These are phyloP conservation scores for Euzetes globulus DNA, from an alignment of 2,888 invertebrate species.

Conservation along the genomic window DNA sequence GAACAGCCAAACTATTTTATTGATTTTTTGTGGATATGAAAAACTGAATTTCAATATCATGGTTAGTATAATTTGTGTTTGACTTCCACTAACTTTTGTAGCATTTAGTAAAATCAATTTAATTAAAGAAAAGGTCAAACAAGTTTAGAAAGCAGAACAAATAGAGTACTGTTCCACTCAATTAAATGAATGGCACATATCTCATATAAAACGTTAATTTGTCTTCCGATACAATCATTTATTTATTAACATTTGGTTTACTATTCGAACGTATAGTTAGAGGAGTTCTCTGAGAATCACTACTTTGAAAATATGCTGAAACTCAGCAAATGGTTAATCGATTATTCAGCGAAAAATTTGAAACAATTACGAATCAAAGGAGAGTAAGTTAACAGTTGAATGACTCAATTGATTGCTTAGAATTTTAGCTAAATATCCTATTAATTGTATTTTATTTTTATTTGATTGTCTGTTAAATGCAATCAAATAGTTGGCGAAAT, in stretches of 20 bases:
- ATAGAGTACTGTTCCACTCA: too few species aligned
- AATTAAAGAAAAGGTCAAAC: too few species aligned
- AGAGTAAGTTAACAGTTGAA: slow-evolving; percentile 36
- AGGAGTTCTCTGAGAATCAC: slow-evolving; percentile 52
- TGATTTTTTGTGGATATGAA: too few species aligned
- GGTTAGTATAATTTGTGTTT: too few species aligned
- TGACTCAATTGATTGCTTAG: background rate
- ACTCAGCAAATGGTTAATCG: slow-evolving; percentile 69
- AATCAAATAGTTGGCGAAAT: slow-evolving; percentile 57
- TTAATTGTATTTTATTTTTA: slow-evolving; percentile 45
- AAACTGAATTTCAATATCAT: too few species aligned
- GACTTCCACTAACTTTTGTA: too few species aligned
- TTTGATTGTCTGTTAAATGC: background rate
- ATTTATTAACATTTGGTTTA: background rate
- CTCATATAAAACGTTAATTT: background rate
- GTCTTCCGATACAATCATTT: background rate
- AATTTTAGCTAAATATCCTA: slow-evolving; percentile 44
- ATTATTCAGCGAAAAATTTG: slow-evolving; percentile 67
- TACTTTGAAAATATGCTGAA: slow-evolving; percentile 69
- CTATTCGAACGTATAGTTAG: background rate
- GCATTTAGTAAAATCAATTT: too few species aligned
- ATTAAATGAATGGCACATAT: background rate
- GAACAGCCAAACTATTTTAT: too few species aligned
- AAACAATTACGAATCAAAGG: slow-evolving; percentile 54
- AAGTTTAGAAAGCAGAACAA: too few species aligned